These are phyloP conservation scores for Elachura formosa DNA, from an alignment of 2,113 vertebrate genomes.

Conservation along the genomic window DNA sequence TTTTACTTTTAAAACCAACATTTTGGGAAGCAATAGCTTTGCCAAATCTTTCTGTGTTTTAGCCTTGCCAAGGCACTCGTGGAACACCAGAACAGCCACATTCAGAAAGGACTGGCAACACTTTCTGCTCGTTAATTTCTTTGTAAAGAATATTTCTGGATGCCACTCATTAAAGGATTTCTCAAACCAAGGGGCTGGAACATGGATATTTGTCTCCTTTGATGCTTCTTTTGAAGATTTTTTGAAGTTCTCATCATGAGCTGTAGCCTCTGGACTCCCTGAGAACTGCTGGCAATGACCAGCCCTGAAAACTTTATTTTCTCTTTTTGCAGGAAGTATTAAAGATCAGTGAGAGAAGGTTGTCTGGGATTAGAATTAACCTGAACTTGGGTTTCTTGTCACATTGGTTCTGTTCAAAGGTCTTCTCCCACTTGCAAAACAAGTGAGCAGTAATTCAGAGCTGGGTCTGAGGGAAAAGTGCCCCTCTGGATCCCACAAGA, in stretches of 20 bases:
- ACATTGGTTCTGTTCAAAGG: background rate
- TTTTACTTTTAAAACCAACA: background rate
- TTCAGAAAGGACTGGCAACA: background rate
- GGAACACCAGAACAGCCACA: background rate
- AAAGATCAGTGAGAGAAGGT: background rate
- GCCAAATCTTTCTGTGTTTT: background rate
- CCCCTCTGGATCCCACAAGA: background rate
- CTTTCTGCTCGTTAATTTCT: background rate
- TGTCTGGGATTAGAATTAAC: background rate
- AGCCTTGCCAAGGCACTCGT: no score
- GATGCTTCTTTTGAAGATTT: background rate
- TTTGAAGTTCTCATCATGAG: background rate
- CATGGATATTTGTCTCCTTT: background rate
- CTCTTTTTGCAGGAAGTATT: background rate
- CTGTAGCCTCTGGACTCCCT: background rate
- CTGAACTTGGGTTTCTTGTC: background rate
- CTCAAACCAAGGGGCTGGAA: background rate
- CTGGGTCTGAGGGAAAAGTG: background rate
- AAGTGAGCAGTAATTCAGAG: background rate
- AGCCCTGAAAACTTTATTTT: background rate
- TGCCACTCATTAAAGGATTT: background rate
- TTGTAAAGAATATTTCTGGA: background rate
- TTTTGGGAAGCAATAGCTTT: background rate
- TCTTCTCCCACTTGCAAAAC: background rate
- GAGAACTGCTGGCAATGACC: background rate